Base-by-base conservation (phyloP, 2,888 invertebrate species). In the Tryphoninae sp. region DNA sequence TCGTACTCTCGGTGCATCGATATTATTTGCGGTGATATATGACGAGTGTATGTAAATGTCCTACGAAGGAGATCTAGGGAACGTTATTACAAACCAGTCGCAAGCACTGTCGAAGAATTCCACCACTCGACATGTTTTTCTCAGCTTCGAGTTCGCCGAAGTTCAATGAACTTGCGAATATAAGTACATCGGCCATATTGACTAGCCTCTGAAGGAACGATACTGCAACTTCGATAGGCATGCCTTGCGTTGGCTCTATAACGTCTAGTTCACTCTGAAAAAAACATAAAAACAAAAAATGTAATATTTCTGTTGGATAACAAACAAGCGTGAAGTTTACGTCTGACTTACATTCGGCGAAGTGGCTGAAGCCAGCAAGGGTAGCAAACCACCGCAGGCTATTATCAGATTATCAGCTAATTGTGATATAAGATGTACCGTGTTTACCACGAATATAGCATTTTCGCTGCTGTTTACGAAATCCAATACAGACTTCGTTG, bases 91-190 rank as follows among this genome's bases (percentile, higher is more conserved):
- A 94, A 92, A 96, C 97, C 94, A 99, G 93, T 92, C 99, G 94
- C 80, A 99, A 94, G 91, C 99, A 99, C 93, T 99, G 99, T 78
- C 99, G 93, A 75, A 99, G 93, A 87, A 99, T 99, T 64, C 99
- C 99, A n/a, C 99, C 99, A 88, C 97, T 97, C 67, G 98, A 98
- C 99, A 99, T 99, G 92, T 99, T 99, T 93, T 99, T 99, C 93
- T 99, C 99, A 0, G 98, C 98, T 93, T 99, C 99, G 61, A 99
- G 93, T 92, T 99, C 99, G 33, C 97, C 97, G 90, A 99, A 99
- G 93, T 98, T 99, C 78, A 99, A 94, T 1, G 98, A 98, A 89
- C 98, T 98, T 78, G 99, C 98, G 93, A 99, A 99, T 88, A 99
- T 98, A 42, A 99, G 95, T 61, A 99, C 98, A 90, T 99, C 99